These are phyloP conservation scores for Babyrousa celebensis DNA, from an alignment of 2,797 vertebrate genomes.

Conservation along the genomic window DNA sequence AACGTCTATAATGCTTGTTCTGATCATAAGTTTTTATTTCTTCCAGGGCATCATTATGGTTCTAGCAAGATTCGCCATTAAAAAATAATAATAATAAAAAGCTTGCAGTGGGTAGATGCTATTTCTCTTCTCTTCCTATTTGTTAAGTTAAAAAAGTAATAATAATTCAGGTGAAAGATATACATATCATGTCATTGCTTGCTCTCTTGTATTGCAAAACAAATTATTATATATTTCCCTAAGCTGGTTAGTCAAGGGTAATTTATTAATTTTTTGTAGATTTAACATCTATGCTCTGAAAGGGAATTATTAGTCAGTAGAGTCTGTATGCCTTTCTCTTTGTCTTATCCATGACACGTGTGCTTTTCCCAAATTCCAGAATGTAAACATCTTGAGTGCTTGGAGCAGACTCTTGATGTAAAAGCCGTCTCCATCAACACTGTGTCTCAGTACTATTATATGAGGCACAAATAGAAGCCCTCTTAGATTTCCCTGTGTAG, in stretches of 20 bases:
- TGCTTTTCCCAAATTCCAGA: not conserved
- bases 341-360: not conserved
- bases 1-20: conserved; percentile 86
- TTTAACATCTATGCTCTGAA: conserved; percentile 25
- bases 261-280: not conserved
- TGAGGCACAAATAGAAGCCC: not conserved
- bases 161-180: conserved; percentile 83
- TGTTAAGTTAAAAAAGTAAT: conserved; percentile 74
- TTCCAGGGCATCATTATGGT: conserved; percentile 85
- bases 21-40: conserved; percentile 90
- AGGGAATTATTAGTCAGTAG: not conserved
- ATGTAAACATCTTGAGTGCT: not conserved
- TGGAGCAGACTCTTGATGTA: not conserved
- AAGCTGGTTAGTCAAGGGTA: conserved; percentile 64
- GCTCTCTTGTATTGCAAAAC: conserved; percentile 65
- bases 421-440: not conserved
- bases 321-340: not conserved
- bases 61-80: conserved; percentile 85
- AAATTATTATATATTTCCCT: conserved; percentile 62
- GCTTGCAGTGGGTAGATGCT: conserved; percentile 57
- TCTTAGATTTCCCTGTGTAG: not conserved
- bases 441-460: not conserved
- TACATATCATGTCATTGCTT: conserved; percentile 59
- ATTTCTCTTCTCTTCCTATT: conserved; percentile 70
- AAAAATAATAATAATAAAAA: conserved; percentile 83